A percentile compares a stretch with the other conserved stretches of the same genome.
Conservation (phyloP, 2,113 vertebrate species). For the Lophochroa leadbeateri region DNA sequence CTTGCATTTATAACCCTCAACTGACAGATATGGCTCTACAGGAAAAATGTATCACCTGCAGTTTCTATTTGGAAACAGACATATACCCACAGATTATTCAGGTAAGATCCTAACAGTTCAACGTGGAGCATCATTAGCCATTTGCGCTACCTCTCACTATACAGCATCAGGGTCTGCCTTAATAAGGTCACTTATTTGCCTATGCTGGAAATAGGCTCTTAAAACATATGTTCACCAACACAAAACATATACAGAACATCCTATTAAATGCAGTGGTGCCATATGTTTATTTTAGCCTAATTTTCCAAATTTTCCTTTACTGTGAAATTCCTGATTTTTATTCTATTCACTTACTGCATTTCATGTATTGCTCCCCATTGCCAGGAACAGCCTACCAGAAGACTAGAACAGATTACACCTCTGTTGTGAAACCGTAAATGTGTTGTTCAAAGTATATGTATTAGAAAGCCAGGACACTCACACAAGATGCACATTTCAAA, state of each 20-base stretch:
- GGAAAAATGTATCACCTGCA: not conserved
- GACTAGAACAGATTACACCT: not conserved
- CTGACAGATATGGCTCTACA: not conserved
- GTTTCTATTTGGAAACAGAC: not conserved
- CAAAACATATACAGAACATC: rapidly evolving
- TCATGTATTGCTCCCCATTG: rapidly evolving
- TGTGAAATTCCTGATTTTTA: not conserved
- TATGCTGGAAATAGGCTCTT: not conserved
- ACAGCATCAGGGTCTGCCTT: not conserved
- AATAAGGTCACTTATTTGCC: not conserved
- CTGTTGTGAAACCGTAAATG: rapidly evolving
- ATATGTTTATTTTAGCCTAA: not conserved
- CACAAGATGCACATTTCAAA: rapidly evolving
- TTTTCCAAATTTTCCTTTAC: not conserved
- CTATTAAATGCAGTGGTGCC: rapidly evolving
- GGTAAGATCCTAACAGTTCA: not conserved
- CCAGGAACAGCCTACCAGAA: rapidly evolving
- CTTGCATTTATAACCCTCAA: not conserved
- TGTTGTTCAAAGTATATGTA: rapidly evolving
- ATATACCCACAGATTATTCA: not conserved
- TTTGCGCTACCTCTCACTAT: rapidly evolving
- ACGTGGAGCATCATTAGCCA: not conserved
- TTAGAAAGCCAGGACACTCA: not conserved
- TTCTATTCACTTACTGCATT: not conserved
- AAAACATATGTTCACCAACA: rapidly evolving